Percentiles rank a stretch among this genome's conserved stretches.
Evolutionary conservation across 2,113 vertebrate genomes (phyloP).

Genomic region (Callorhinus ursinus): DNA sequence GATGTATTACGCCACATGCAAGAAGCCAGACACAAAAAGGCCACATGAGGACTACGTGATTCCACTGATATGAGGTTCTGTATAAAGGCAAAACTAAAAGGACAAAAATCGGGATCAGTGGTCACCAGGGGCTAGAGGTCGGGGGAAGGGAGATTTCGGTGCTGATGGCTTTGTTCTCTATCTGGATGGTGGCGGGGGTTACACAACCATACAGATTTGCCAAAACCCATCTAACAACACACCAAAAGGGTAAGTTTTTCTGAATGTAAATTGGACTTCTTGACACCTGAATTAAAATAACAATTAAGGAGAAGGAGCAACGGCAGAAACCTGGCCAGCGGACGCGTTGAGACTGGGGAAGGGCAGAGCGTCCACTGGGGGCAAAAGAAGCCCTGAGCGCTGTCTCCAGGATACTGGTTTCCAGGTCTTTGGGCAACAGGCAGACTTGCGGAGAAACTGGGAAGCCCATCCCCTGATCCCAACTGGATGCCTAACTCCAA

Average conservation of each 20-base stretch:
- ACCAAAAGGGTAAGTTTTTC: background rate
- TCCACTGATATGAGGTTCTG: background rate
- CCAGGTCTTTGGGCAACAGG: background rate
- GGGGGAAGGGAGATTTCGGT: background rate
- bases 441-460: background rate
- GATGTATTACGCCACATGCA: background rate
- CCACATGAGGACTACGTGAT: accelerated
- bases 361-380: background rate
- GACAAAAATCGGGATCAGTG: background rate
- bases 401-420: background rate
- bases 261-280: background rate
- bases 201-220: background rate
- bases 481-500: background rate
- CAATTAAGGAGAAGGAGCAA: background rate
- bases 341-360: accelerated
- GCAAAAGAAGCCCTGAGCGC: background rate
- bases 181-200: background rate
- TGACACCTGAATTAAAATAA: background rate
- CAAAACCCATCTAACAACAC: background rate
- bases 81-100: background rate
- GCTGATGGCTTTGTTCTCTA: accelerated
- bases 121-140: no score
- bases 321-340: background rate
- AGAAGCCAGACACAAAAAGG: background rate
- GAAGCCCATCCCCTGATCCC: background rate